A percentile compares a stretch with the other conserved stretches of the same genome.
phyloP scores from a whole-genome alignment of 2,113 vertebrate species.

The Sitta europaea region DNA sequence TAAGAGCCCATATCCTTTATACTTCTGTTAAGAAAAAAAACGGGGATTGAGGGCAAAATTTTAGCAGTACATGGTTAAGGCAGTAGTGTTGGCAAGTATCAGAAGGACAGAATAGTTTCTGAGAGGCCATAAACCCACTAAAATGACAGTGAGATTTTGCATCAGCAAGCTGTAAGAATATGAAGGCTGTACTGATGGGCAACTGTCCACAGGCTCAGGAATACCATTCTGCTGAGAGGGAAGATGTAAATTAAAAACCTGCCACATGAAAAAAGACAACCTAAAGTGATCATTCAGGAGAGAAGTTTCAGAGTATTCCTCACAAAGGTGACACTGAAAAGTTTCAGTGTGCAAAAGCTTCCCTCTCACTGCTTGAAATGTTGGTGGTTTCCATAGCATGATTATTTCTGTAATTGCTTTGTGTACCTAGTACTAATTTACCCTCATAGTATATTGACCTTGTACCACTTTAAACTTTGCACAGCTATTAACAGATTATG shows the following conservation, averaged over 20 bases:
- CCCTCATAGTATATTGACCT: neutral
- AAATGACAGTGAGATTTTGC: neutral
- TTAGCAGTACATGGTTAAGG: neutral
- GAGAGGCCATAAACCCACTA: neutral
- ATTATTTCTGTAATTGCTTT: slow-evolving; percentile 10
- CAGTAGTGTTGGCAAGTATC: slow-evolving; percentile 10
- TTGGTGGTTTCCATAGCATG: neutral
- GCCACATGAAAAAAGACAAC: neutral
- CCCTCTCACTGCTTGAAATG: neutral
- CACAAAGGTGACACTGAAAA: neutral
- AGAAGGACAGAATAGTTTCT: neutral
- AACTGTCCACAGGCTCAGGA: neutral
- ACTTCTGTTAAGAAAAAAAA: neutral
- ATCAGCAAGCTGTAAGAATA: neutral
- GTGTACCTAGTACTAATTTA: slow-evolving; percentile 5
- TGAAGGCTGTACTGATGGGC: neutral
- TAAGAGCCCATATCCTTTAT: neutral
- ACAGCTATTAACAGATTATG: slow-evolving; percentile 43
- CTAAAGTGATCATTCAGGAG: neutral
- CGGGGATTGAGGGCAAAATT: neutral
- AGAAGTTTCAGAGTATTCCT: neutral
- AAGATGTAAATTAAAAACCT: neutral
- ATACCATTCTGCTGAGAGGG: neutral
- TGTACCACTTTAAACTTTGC: slow-evolving; percentile 26
- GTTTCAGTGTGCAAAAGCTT: neutral